Conservation (phyloP, 2,113 vertebrate species). For the Paralichthys olivaceus region DNA sequence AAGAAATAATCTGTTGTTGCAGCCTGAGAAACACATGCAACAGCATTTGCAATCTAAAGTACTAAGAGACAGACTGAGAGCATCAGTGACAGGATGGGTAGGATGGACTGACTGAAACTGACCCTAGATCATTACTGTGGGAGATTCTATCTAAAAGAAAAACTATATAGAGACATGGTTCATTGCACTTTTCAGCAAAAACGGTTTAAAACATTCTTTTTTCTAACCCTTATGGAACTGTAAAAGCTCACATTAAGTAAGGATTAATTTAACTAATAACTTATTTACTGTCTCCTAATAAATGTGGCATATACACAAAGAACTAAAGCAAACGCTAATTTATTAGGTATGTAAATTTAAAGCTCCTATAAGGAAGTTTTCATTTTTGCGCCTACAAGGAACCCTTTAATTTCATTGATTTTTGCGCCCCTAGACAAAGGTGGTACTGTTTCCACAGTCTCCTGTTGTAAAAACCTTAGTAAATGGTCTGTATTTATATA, state of each 20-base stretch:
- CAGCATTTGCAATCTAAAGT: slow-evolving; percentile 82
- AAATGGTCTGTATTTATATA: no score
- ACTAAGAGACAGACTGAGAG: slow-evolving; percentile 67
- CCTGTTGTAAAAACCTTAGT: no score
- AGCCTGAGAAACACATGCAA: slow-evolving; percentile 81
- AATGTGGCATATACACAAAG: slow-evolving; percentile 5
- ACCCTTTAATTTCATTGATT: no score
- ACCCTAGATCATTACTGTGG: slow-evolving; percentile 1
- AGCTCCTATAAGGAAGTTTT: background rate
- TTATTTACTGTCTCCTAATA: background rate
- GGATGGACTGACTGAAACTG: background rate
- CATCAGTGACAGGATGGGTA: background rate
- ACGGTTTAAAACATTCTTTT: background rate
- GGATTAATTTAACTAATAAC: background rate
- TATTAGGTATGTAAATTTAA: slow-evolving; percentile 8
- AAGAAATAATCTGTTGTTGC: slow-evolving; percentile 91
- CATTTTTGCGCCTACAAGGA: no score
- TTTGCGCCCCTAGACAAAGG: no score
- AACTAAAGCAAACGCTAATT: background rate
- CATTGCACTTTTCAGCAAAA: background rate
- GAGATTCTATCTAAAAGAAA: background rate
- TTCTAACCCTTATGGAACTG: background rate
- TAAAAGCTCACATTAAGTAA: background rate
- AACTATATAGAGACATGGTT: background rate
- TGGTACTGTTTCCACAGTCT: no score